Percentiles rank a stretch among this genome's conserved stretches.
Evolutionary conservation across 2,113 vertebrate species (phyloP).

Genomic region (Pao palembangensis): DNA sequence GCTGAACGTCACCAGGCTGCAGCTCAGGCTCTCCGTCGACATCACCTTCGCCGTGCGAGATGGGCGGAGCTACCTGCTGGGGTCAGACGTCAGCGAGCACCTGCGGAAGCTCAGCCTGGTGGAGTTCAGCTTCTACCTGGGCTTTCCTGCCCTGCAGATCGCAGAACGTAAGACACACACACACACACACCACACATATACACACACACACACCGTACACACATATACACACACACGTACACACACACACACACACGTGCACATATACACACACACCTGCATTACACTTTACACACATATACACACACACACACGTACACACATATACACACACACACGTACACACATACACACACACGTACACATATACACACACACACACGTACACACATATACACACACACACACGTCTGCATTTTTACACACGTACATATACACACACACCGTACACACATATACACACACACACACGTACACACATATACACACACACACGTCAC

Average conservation of each 20-base stretch:
- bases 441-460: too few species aligned
- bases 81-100: conserved; percentile 85
- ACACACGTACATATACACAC: not conserved
- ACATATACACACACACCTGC: too few species aligned
- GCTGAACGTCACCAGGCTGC: conserved; percentile 82
- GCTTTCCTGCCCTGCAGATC: conserved; percentile 88
- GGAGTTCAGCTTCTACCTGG: conserved; percentile 97
- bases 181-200: not conserved
- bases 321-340: not conserved
- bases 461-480: too few species aligned
- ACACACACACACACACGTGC: not conserved
- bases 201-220: not conserved
- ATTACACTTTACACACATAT: too few species aligned
- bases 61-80: conserved; percentile 76
- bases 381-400: not conserved
- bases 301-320: too few species aligned
- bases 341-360: not conserved
- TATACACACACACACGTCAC: not conserved
- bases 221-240: too few species aligned
- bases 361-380: not conserved
- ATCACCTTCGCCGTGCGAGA: conserved; percentile 82
- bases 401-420: too few species aligned
- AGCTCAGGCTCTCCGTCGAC: conserved; percentile 83
- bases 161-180: conserved; percentile 84
- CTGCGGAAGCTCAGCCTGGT: conserved; percentile 87